Evolutionary conservation across 2,888 invertebrate genomes (phyloP).

Genomic region (Thelaira solivaga): DNA sequence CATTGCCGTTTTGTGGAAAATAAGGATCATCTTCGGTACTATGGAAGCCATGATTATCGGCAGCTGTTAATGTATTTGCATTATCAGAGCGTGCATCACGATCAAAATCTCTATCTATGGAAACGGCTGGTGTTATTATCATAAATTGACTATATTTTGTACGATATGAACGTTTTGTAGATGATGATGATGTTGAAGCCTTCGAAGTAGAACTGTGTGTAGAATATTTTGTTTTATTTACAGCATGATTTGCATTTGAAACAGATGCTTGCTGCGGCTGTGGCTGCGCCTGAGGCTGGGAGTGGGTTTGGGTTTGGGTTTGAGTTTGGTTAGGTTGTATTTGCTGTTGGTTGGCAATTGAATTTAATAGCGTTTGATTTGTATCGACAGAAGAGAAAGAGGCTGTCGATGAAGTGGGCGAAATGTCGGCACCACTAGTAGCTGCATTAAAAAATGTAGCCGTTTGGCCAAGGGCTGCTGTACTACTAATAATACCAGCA

Average conservation of each 20-base stretch:
- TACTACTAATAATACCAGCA: slow-evolving; percentile 63
- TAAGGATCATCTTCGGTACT: slow-evolving; percentile 64
- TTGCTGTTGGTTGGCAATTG: slow-evolving; percentile 67
- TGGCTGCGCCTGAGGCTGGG: too few species aligned
- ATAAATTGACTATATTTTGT: slow-evolving; percentile 76
- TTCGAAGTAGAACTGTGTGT: slow-evolving; percentile 42
- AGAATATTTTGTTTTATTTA: slow-evolving; percentile 45
- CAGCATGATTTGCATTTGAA: slow-evolving; percentile 17
- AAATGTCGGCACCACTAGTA: slow-evolving; percentile 65
- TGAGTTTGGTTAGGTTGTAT: slow-evolving; percentile 25
- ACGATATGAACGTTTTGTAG: slow-evolving; percentile 68
- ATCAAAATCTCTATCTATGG: slow-evolving; percentile 75
- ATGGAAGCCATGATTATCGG: slow-evolving; percentile 58
- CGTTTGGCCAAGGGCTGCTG: slow-evolving; percentile 68
- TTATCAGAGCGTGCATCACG: slow-evolving; percentile 66
- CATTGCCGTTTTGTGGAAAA: slow-evolving; percentile 70
- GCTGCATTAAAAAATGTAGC: slow-evolving; percentile 66
- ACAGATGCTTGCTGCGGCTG: slow-evolving; percentile 58
- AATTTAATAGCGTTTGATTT: slow-evolving; percentile 74
- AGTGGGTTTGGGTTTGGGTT: too few species aligned
- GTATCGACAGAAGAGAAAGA: slow-evolving; percentile 75
- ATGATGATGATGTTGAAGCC: slow-evolving; percentile 52
- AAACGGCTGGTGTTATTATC: slow-evolving; percentile 77
- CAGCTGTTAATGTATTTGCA: slow-evolving; percentile 32
- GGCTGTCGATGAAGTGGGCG: slow-evolving; percentile 72